Conservation (phyloP, 2,888 invertebrate species). For the Plemyria rubiginata region DNA sequence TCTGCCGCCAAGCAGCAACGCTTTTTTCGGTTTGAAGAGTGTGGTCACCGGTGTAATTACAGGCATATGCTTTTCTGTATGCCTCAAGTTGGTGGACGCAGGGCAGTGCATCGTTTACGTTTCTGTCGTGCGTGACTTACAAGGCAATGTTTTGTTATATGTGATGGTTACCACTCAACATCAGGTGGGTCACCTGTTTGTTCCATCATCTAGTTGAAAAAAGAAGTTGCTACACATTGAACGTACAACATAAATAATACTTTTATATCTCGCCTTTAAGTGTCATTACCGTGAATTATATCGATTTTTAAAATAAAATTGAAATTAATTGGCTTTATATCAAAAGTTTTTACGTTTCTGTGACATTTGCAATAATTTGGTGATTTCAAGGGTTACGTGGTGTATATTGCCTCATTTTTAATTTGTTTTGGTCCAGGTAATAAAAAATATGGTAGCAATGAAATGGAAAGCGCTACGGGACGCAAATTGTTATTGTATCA, state of each 20-base stretch:
- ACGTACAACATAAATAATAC: not conserved
- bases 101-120: no score
- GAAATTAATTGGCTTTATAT: constrained; percentile 28
- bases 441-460: constrained; percentile 1
- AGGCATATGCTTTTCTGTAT: no score
- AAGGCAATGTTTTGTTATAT: no score
- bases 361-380: constrained; percentile 36
- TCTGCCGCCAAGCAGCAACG: no score
- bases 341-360: constrained; percentile 35
- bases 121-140: no score
- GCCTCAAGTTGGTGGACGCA: no score
- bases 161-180: no score
- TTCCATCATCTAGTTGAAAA: no score
- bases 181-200: no score
- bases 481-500: not conserved
- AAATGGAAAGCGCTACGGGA: not conserved
- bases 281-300: constrained; percentile 9
- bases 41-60: no score
- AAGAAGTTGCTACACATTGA: no score
- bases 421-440: constrained; percentile 7
- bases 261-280: not conserved
- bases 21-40: no score
- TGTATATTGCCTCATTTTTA: constrained; percentile 1
- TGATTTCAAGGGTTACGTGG: constrained; percentile 22
- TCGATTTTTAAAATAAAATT: constrained; percentile 25